Conservation (phyloP, 2,888 invertebrate species). For the Drosophila bunnanda region DNA sequence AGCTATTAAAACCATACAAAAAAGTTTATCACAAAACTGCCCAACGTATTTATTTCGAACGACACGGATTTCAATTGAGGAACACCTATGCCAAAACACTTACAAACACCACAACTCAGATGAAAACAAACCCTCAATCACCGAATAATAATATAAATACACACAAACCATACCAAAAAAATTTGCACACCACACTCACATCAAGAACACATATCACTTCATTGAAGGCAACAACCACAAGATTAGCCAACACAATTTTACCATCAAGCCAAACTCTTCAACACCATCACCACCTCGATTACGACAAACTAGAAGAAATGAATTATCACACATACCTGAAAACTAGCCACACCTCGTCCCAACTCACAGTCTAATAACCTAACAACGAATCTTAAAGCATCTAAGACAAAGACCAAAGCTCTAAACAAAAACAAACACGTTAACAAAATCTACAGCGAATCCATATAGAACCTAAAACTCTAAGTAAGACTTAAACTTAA, state of each 20-base stretch:
- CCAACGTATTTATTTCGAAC: constrained; percentile 6
- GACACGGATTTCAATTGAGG: constrained; percentile 11
- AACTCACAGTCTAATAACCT: neutral
- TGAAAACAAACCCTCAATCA: neutral
- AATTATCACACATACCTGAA: no score
- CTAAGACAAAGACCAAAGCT: neutral
- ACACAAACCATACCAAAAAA: constrained; percentile 1
- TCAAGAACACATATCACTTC: neutral
- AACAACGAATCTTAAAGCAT: neutral
- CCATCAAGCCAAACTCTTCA: neutral
- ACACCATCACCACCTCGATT: neutral
- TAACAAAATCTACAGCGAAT: no score
- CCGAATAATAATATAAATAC: neutral
- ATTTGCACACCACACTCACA: neutral
- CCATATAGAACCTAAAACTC: no score
- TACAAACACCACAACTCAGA: neutral
- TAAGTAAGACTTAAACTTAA: neutral
- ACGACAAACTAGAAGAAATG: constrained; percentile 2
- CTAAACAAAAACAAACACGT: no score
- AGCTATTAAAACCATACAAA: constrained; percentile 17
- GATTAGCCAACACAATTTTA: neutral
- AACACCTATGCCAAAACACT: constrained; percentile 22
- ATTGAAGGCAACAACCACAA: constrained; percentile 1
- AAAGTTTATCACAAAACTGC: no score
- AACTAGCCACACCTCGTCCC: neutral